These are phyloP conservation scores for Cerastis rubricosa DNA, from an alignment of 2,888 invertebrate genomes.

Conservation along the genomic window DNA sequence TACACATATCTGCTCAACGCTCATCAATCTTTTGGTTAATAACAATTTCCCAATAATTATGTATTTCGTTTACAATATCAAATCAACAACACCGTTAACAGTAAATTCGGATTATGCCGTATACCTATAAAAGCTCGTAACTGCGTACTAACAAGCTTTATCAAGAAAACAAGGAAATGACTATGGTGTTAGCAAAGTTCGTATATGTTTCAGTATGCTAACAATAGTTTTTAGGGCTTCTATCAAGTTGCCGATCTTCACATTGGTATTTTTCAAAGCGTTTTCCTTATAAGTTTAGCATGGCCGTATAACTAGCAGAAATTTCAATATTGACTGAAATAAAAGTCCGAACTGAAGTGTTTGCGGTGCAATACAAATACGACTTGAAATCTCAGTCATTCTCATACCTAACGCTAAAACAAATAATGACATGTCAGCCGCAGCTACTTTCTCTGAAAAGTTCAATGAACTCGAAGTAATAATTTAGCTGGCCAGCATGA, in stretches of 20 bases:
- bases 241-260: constrained; percentile 25
- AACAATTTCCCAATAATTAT: not conserved
- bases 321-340: constrained; percentile 31
- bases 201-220: constrained; percentile 30
- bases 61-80: constrained; percentile 15
- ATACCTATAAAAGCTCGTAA: constrained; percentile 33
- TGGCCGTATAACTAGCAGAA: not conserved
- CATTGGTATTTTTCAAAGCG: constrained; percentile 29
- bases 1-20: not conserved
- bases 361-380: constrained; percentile 31
- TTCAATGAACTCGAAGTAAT: constrained; percentile 57
- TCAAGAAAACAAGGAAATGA: constrained; percentile 56
- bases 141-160: constrained; percentile 39
- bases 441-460: constrained; percentile 61
- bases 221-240: constrained; percentile 51
- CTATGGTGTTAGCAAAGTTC: constrained; percentile 44
- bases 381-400: constrained; percentile 44
- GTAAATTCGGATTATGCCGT: constrained; percentile 28
- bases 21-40: constrained; percentile 18
- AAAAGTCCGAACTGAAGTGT: constrained; percentile 38
- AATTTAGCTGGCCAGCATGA: constrained; percentile 37
- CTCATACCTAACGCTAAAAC: constrained; percentile 50
- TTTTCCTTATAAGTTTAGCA: constrained; percentile 30
- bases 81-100: constrained; percentile 14
- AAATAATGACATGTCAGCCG: constrained; percentile 50